Base-by-base conservation (phyloP, 2,113 vertebrate species). In the Chascanopsetta lugubris region DNA sequence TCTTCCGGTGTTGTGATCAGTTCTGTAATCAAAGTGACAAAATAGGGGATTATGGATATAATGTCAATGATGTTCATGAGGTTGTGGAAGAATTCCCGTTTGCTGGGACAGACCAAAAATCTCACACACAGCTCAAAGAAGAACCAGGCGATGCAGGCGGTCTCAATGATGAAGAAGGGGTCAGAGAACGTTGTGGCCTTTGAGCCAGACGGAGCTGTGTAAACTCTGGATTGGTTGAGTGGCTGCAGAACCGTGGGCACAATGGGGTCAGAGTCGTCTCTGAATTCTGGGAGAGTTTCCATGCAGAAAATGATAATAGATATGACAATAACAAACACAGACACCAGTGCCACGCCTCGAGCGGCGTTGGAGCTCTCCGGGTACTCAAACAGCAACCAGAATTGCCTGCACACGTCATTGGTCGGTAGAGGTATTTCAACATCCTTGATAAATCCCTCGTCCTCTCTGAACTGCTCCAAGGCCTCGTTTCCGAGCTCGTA, bases 11-110 rank as follows among this genome's bases (percentile, higher is more conserved):
- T 93, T 25, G 94, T 92, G 72, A 93, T 86, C 43, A 96, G 50
- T 83, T 99, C 97, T 0, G 96, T 99, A 70, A 95, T 69, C 61
- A 98, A 75, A 0, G 97, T 96, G 22, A 98, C 94, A 2, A 99
- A 99, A 90, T 99, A 99, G 6, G 97, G 97, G 75, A 97, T 94
- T 82, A 99, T 95, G 68, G 97, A 98, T 70, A 99, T 89, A 1
- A 99, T 91, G 83, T 99, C 97, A 0, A 99, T 99, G 20, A 97
- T 92, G 79, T 99, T 99, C 96, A 99, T 98, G 83, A 98, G 92
- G 89, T 97, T 97, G 77, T 90, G 93, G 89, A 98, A 98, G 90
- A 99, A 99, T 15, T 93, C 92, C 0, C 85, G 87, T 85, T 98
- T 98, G 91, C 96, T 98, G 27, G 97, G 97, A 65, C 97, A 98